phyloP scores from a whole-genome alignment of 2,113 vertebrate genomes.

The Thunnus maccoyii region DNA sequence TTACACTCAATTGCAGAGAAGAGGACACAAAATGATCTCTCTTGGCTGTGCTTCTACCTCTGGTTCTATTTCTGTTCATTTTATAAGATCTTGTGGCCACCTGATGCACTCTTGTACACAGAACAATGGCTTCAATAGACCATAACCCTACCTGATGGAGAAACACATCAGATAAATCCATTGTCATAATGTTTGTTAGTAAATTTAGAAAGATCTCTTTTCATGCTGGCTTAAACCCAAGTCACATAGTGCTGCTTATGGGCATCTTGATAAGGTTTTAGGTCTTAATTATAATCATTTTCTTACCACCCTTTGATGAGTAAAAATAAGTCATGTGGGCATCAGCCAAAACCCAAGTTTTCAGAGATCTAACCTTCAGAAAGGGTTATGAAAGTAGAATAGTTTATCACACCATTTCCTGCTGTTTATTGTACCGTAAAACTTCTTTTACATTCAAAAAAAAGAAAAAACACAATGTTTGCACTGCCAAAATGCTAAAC shows the following conservation, averaged over 20 bases:
- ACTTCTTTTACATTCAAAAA: slow-evolving; percentile 19
- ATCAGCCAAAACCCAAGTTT: slow-evolving; percentile 13
- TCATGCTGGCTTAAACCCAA: neutral
- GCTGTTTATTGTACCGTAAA: slow-evolving; percentile 28
- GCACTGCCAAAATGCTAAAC: slow-evolving; percentile 20
- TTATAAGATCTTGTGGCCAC: neutral
- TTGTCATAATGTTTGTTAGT: neutral
- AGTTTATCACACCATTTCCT: slow-evolving; percentile 7
- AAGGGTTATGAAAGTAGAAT: slow-evolving; percentile 3
- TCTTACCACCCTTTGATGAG: slow-evolving; percentile 22
- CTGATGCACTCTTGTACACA: neutral
- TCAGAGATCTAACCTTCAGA: slow-evolving; percentile 13
- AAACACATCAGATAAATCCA: neutral
- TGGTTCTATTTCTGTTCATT: slow-evolving; percentile 2
- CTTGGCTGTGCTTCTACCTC: neutral
- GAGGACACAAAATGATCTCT: neutral
- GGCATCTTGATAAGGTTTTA: slow-evolving; percentile 5
- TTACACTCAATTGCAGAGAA: slow-evolving; percentile 28
- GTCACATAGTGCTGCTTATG: neutral
- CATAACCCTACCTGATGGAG: neutral
- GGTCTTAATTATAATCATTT: neutral
- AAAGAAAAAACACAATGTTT: slow-evolving; percentile 21
- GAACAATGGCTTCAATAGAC: neutral
- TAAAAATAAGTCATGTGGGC: slow-evolving; percentile 17
- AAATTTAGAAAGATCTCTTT: neutral